Evolutionary conservation across 1,140 invertebrate species (phyloP).

Genomic region (Latrodectus geometricus): DNA sequence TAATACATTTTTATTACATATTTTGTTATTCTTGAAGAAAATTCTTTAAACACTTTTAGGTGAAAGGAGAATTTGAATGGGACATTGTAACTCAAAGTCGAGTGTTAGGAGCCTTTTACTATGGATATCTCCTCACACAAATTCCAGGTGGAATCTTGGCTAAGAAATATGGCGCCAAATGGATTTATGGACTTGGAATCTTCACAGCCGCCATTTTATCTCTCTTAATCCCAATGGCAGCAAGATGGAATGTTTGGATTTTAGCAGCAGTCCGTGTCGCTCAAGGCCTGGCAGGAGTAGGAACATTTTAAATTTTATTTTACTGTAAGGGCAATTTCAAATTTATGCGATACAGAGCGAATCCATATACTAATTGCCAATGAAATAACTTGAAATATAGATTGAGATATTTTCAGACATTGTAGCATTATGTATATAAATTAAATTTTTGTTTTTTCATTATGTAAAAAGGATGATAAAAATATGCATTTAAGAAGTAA

Average conservation of each 20-base stretch:
- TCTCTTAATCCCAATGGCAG: slow-evolving; percentile 47
- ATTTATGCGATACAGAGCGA: no score
- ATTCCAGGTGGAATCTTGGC: slow-evolving; percentile 98
- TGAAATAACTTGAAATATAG: no score
- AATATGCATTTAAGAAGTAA: no score
- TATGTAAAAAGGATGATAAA: no score
- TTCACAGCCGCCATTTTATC: slow-evolving; percentile 40
- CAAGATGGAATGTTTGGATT: background rate
- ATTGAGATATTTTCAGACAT: no score
- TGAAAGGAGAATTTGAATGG: slow-evolving; percentile 77
- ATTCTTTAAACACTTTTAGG: background rate
- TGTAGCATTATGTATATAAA: no score
- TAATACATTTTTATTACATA: no score
- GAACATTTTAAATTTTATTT: background rate
- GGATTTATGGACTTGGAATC: slow-evolving; percentile 78
- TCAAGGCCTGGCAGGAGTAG: slow-evolving; percentile 27
- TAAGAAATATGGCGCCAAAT: slow-evolving; percentile 86
- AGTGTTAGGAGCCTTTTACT: slow-evolving; percentile 94
- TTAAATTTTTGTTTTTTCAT: no score
- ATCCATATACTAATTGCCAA: no score
- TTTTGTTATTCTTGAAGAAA: no score
- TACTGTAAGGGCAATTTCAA: no score
- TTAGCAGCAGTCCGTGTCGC: slow-evolving; percentile 12
- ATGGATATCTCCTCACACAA: slow-evolving; percentile 98
- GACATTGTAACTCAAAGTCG: slow-evolving; percentile 81